Evolutionary conservation across 2,113 vertebrate genomes (phyloP).

Genomic region (Cynopterus brachyotis): DNA sequence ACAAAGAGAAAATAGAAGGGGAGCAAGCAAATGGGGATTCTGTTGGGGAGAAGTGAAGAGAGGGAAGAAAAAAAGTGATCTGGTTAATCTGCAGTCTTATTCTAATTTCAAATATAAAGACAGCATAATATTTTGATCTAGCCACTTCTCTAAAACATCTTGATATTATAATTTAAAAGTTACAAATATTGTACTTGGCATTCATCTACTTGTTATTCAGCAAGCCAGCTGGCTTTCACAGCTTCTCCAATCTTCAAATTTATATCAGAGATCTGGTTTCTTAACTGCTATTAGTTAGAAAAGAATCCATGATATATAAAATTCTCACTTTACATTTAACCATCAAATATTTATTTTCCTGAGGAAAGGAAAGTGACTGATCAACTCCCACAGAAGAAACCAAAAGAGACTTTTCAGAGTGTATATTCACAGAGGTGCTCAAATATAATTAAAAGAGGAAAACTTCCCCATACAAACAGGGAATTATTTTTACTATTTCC

Average conservation of each 20-base stretch:
- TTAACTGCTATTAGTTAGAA: conserved; percentile 42
- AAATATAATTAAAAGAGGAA: conserved; percentile 27
- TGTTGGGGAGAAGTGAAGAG: not conserved
- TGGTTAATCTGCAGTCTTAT: not conserved
- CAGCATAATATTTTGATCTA: not conserved
- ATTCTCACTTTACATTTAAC: conserved; percentile 39
- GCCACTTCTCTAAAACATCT: not conserved
- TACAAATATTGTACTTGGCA: not conserved
- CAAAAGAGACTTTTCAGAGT: not conserved
- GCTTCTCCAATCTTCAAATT: not conserved
- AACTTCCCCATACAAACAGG: not conserved
- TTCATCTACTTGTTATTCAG: not conserved
- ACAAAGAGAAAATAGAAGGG: conserved; percentile 2
- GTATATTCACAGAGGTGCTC: not conserved
- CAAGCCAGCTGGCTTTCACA: not conserved
- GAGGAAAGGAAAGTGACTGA: conserved; percentile 13
- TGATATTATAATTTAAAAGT: not conserved
- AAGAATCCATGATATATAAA: conserved; percentile 44
- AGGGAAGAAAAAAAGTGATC: not conserved
- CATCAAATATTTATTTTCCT: conserved; percentile 31
- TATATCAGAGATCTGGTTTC: not conserved
- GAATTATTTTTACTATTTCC: not conserved
- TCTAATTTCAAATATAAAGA: conserved; percentile 32
- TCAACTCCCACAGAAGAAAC: conserved; percentile 19
- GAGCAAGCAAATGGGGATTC: not conserved